Evolutionary conservation across 2,797 vertebrate genomes (phyloP).

Genomic region (Phaenicophaeus curvirostris): DNA sequence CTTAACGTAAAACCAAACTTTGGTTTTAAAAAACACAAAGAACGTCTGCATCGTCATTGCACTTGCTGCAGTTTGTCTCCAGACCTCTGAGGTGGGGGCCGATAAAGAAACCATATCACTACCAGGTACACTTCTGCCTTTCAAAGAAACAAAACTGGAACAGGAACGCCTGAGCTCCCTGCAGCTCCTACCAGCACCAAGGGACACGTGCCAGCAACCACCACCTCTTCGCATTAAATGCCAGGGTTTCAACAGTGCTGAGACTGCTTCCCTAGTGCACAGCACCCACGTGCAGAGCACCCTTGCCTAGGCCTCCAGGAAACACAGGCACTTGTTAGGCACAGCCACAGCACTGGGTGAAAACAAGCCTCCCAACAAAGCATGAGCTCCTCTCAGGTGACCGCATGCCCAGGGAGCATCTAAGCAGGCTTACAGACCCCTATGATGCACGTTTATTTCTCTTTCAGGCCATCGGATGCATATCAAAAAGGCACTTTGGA

Average conservation of each 20-base stretch:
- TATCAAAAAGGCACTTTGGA: neutral
- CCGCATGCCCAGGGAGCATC: neutral
- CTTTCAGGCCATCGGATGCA: neutral
- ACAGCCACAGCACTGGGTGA: neutral
- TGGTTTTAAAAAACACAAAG: conserved; percentile 52
- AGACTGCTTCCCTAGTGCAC: neutral
- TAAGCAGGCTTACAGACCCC: neutral
- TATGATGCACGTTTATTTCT: neutral
- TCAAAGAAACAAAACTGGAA: conserved; percentile 78
- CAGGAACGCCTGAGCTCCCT: too few relatives aligned
- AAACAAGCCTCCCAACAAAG: neutral
- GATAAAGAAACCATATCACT: conserved; percentile 62
- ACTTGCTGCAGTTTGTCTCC: conserved; percentile 64
- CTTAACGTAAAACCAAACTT: conserved; percentile 51
- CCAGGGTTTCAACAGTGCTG: too few relatives aligned
- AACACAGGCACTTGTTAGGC: fast-evolving
- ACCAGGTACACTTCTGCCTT: conserved; percentile 67
- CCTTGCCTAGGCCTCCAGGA: neutral
- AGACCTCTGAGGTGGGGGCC: conserved; percentile 63
- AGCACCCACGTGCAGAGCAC: fast-evolving
- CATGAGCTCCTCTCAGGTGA: neutral
- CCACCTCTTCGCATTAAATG: fast-evolving
- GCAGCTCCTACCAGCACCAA: too few relatives aligned
- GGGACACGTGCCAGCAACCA: too few relatives aligned
- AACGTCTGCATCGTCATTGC: conserved; percentile 52